Base-by-base conservation (phyloP, 2,113 vertebrate genomes). In the Muscicapa adusta region DNA sequence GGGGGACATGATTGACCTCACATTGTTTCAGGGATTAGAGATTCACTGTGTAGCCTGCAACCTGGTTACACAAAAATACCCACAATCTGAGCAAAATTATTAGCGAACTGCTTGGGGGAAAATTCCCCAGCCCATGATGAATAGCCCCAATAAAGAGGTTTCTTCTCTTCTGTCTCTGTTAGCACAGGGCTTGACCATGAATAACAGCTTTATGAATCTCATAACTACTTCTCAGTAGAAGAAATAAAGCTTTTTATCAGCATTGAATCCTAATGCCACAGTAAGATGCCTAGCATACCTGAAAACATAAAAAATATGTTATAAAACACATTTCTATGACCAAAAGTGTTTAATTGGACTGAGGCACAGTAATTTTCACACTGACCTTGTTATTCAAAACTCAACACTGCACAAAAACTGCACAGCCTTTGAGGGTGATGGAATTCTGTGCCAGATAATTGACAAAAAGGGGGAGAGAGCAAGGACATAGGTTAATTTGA, bases 91-190 rank as follows among this genome's bases (percentile, higher is more conserved):
- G 78, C 72, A 78, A 96, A 95, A 96, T 92, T 95, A 79, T 92
- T 88, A 86, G 81, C 96, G 47, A n/a, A 96, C 54, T 89, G 96
- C 97, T 97, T 88, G 73, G 94, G 95, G 97, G 89, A 31, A 98
- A 97, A 97, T 97, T 87, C 93, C 92, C 61, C 45, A 84, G 78
- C n/a, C 83, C 86, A 58, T 96, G 95, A 96, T 94, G 68, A 89
- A 93, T 76, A 94, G 18, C 61, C 91, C 94, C 80, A 89, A 88
- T 94, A 94, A 79, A 91, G 93, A 92, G 71, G 57, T 86, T 94
- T 94, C 88, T 97, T 95, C 89, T 79, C 79, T 81, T 96, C 95
- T 91, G 71, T 71, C 77, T 94, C 93, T 76, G 40, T 88, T 96
- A 94, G 88, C 86, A 90, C 58, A 88, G 84, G 23, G 43, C 47